phyloP scores from a whole-genome alignment of 2,797 vertebrate species.

The Jordanella pulchra region DNA sequence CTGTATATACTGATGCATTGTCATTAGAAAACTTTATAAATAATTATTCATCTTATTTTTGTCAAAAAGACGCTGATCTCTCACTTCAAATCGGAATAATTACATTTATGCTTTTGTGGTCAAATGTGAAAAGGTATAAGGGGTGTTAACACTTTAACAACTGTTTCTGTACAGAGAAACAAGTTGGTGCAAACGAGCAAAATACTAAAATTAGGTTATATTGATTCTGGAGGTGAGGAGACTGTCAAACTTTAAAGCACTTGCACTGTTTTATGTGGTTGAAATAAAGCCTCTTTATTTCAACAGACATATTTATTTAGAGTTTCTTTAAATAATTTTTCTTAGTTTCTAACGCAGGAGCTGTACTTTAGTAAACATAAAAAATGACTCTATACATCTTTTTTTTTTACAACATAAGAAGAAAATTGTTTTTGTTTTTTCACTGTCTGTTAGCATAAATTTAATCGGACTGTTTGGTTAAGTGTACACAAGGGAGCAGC shows the following conservation, averaged over 20 bases:
- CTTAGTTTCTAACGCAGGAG: too few relatives aligned
- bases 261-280: not conserved
- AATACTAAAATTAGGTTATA: not conserved
- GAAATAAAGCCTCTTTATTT: not conserved
- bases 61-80: not conserved
- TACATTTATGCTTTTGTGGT: not conserved
- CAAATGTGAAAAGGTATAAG: not conserved
- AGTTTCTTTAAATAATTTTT: not conserved
- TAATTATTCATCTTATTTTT: too few relatives aligned
- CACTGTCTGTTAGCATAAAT: not conserved
- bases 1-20: too few relatives aligned
- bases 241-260: not conserved
- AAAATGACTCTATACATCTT: not conserved
- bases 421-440: not conserved
- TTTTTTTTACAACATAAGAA: not conserved
- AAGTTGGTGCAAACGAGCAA: not conserved
- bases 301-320: not conserved
- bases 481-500: not conserved
- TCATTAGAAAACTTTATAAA: too few relatives aligned
- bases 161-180: not conserved
- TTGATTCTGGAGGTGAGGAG: not conserved
- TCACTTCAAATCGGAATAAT: not conserved
- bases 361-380: not conserved
- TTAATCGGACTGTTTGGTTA: not conserved
- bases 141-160: not conserved